Base-by-base conservation (phyloP, 2,888 invertebrate genomes). In the Tortricodes alternella region DNA sequence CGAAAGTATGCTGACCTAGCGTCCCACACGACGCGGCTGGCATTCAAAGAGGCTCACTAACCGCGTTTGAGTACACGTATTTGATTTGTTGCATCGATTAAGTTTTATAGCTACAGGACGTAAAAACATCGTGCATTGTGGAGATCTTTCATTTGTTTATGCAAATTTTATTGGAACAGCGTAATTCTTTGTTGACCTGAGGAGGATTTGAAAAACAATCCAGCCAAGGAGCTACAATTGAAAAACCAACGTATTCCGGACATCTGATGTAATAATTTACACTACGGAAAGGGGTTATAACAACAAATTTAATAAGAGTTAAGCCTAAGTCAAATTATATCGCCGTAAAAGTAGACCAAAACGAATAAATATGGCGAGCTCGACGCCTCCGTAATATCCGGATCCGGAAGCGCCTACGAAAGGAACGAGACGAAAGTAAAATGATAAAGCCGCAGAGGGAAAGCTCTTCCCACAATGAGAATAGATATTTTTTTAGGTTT, bases 1-100 rank as follows among this genome's bases (percentile, higher is more conserved):
- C 66, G 71, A 75, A 73, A 74, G 74, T 73, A 62, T 64, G 66
- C 64, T 62, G 65, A 62, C 68, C 66, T 60, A 53, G 61, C 64
- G 60, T 58, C 63, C 61, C 62, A 62, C 61, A 41, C 53, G 49
- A 63, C 53, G 62, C 60, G 61, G 39, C 50, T 43, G 46, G 63
- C 61, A 62, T 62, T 50, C 59, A 18, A 65, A 67, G 56, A 39
- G 49, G 49, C 48, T 41, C n/a, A 24, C 34, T 51, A 23, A 34
- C 43, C 50, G 39, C 18, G 23, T 48, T 48, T 19, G 44, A 27
- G 39, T 38, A 48, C 41, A 38, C 27, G 27, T 53, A 53, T 52
- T 35, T 52, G 58, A 52, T 48, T 48, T 58, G 43, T 37, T 37
- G 35, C 52, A 41, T 16, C 53, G 43, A 44, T 56, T 44, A 50